Evolutionary conservation across 2,113 vertebrate genomes (phyloP), one percentile per base, ranked within the genome.

Genomic region (Myodes glareolus): DNA sequence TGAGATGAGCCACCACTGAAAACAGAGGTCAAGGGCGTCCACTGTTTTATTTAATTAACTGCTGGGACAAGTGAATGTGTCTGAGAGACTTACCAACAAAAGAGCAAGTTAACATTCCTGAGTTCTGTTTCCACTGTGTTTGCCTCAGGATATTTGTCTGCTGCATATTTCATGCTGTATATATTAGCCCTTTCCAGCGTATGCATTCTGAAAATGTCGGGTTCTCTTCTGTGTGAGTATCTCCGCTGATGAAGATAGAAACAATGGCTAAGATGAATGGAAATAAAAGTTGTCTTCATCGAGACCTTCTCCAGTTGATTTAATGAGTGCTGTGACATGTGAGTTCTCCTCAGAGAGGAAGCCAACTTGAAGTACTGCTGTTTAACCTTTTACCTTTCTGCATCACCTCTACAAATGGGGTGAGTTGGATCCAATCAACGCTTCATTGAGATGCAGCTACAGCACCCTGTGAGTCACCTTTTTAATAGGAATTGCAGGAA

Each of bases 41-140:
- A 80, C 31, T 63, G 55, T 94, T 77, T 86, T 75, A 81, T 70
- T 88, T 88, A 91, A 88, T 94, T 65, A 91, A 84, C 29, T 93
- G 17, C 36, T 47, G 4, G 50, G 52, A 77, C 76, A 55, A 23
- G 11, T 94, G 36, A 47, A 6, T 47, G 17, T 93, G 67, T 90
- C 36, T 45, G 78, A 70, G 21, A 12, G 17, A 61, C 42, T 52
- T 45, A 61, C 16, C 92, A 73, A 63, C 52, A 90, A 33, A 9
- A 47, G 13, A 7, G 47, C 29, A 58, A 82, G 14, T 25, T 14
- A 61, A 7, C 21, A 72, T 36, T 31, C 1, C 19, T 88, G 80
- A 87, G 87, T 65, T 87, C 80, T 39, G 67, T 92, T 45, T 90
- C 25, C 10, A 23, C 36, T 61, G 84, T 70, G 89, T 90, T 82